phyloP scores from a whole-genome alignment of 1,140 invertebrate species.

The Linepithema humile region DNA sequence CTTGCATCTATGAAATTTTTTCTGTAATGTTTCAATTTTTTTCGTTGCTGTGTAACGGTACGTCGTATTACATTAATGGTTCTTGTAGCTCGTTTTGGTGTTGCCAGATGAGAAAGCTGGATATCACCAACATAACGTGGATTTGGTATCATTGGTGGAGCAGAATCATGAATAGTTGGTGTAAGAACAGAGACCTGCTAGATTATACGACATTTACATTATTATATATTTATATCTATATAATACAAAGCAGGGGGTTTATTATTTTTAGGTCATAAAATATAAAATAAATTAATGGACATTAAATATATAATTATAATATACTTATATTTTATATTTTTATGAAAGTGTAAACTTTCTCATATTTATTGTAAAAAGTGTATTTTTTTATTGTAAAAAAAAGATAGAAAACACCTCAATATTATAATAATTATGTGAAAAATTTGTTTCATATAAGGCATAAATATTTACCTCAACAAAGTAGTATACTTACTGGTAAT shows the following conservation, averaged over 20 bases:
- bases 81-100: not conserved
- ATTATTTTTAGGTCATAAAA: not conserved
- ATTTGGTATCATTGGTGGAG: not conserved
- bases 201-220: not conserved
- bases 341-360: too few species aligned
- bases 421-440: too few species aligned
- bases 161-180: not conserved
- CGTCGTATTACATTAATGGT: not conserved
- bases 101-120: not conserved
- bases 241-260: not conserved
- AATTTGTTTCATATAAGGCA: not conserved
- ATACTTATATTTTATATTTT: too few species aligned
- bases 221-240: not conserved
- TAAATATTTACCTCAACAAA: not conserved
- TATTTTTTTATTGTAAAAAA: too few species aligned
- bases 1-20: not conserved
- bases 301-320: not conserved
- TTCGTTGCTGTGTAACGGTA: not conserved
- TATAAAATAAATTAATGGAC: not conserved
- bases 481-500: not conserved
- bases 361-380: too few species aligned
- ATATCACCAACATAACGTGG: constrained; percentile 17
- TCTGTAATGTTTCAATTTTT: not conserved
- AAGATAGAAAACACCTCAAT: too few species aligned
- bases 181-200: not conserved